These are phyloP conservation scores for Chelon labrosus DNA, from an alignment of 2,797 vertebrate species.

Conservation along the genomic window DNA sequence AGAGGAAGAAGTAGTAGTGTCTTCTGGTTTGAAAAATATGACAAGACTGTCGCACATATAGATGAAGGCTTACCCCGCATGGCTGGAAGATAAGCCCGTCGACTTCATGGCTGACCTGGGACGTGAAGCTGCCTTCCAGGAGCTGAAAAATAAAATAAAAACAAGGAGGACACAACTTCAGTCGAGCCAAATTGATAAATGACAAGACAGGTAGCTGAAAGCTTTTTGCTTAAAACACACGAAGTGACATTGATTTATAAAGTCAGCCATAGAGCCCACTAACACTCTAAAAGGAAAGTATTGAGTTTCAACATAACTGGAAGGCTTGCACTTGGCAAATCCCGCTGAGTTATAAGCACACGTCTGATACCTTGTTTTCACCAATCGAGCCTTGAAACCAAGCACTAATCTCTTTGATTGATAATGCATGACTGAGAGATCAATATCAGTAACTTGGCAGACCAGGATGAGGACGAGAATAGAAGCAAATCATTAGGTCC, in stretches of 20 bases:
- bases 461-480: slow-evolving; percentile 43
- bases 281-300: slow-evolving; percentile 19
- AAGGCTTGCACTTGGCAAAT: slow-evolving; percentile 6
- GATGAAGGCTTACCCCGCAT: slow-evolving; percentile 89
- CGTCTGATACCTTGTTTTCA: slow-evolving; percentile 33
- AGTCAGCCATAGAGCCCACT: slow-evolving; percentile 13
- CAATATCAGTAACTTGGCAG: slow-evolving; percentile 47
- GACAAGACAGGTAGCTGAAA: slow-evolving; percentile 23
- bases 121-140: slow-evolving; percentile 96
- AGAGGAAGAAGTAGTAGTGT: slow-evolving; percentile 16
- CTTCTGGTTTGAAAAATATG: slow-evolving; percentile 27
- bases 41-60: slow-evolving; percentile 31
- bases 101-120: slow-evolving; percentile 98
- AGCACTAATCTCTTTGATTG: slow-evolving; percentile 39
- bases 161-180: slow-evolving; percentile 27
- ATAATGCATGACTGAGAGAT: slow-evolving; percentile 48
- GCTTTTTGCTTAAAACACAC: slow-evolving; percentile 20
- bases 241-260: slow-evolving; percentile 44
- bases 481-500: slow-evolving; percentile 51
- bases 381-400: slow-evolving; percentile 25
- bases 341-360: slow-evolving; percentile 13
- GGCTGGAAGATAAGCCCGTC: slow-evolving; percentile 99
- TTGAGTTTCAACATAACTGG: slow-evolving; percentile 10
- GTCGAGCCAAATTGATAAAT: slow-evolving; percentile 40
- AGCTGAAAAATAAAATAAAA: slow-evolving; percentile 83